phyloP scores from a whole-genome alignment of 2,888 invertebrate species.

The Leptinotarsa rubiginosa region DNA sequence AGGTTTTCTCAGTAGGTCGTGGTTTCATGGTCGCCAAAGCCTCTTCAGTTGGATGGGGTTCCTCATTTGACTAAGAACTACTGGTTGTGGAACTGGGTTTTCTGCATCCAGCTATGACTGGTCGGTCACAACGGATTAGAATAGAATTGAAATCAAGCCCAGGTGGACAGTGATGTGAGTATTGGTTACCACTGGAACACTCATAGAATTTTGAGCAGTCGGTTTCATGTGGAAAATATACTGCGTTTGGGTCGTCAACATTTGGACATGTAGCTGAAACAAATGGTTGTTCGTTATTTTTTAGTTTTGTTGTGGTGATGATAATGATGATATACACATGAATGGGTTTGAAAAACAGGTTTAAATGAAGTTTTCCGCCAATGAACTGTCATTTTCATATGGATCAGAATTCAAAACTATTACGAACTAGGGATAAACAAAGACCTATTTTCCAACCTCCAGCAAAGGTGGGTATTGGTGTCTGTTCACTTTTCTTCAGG shows the following conservation, averaged over 20 bases:
- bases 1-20: no score
- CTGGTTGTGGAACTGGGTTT: neutral
- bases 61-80: neutral
- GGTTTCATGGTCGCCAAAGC: no score
- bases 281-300: neutral
- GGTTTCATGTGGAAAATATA: slow-evolving; percentile 34
- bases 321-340: no score
- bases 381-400: no score
- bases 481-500: no score
- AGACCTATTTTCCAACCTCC: no score
- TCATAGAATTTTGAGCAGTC: slow-evolving; percentile 43
- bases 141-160: slow-evolving; percentile 41
- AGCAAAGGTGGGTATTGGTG: no score
- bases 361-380: no score
- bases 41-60: no score
- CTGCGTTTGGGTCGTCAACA: slow-evolving; percentile 33
- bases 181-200: slow-evolving; percentile 41
- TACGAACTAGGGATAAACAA: no score
- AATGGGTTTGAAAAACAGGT: neutral
- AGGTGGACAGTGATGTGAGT: slow-evolving; percentile 37
- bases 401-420: no score
- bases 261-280: slow-evolving; percentile 30
- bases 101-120: slow-evolving; percentile 32
- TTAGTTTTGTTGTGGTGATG: no score
- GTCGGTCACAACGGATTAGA: slow-evolving; percentile 41